phyloP scores from a whole-genome alignment of 2,113 vertebrate species.

The Trichomycterus rosablanca region DNA sequence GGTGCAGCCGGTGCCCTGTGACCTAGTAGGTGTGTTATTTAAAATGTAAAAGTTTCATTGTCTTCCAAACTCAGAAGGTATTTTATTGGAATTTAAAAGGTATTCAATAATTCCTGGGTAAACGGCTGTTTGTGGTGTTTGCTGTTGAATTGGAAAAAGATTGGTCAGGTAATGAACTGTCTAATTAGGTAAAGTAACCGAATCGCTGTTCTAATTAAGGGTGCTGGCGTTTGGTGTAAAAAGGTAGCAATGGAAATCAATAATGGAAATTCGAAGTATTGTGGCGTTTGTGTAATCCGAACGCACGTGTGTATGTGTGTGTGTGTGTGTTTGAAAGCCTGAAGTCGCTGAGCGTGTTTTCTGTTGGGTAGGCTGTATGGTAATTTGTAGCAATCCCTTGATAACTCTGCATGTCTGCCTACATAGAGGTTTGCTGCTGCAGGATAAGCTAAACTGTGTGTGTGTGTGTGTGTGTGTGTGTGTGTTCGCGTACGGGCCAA shows the following conservation, averaged over 20 bases:
- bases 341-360: conserved; percentile 22
- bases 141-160: conserved; percentile 20
- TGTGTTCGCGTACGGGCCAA: conserved; percentile 28
- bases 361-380: conserved; percentile 26
- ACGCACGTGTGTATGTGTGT: too few relatives aligned
- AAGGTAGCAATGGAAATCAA: too few relatives aligned
- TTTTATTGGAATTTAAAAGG: conserved; percentile 16
- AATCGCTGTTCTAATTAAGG: not conserved
- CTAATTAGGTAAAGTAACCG: conserved; percentile 2
- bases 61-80: conserved; percentile 6
- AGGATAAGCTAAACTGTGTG: conserved; percentile 27
- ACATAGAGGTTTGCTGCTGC: conserved; percentile 29
- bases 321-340: not conserved
- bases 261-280: too few relatives aligned
- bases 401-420: conserved; percentile 40
- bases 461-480: conserved; percentile 14
- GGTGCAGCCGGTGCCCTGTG: too few relatives aligned
- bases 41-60: not conserved
- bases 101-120: conserved; percentile 10
- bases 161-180: conserved; percentile 21
- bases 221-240: not conserved
- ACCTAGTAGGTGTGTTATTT: too few relatives aligned
- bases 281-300: too few relatives aligned
- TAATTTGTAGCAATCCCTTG: conserved; percentile 31
- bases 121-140: conserved; percentile 22